Evolutionary conservation across 2,797 vertebrate species (phyloP).

Genomic region (Peromyscus melanophrys): DNA sequence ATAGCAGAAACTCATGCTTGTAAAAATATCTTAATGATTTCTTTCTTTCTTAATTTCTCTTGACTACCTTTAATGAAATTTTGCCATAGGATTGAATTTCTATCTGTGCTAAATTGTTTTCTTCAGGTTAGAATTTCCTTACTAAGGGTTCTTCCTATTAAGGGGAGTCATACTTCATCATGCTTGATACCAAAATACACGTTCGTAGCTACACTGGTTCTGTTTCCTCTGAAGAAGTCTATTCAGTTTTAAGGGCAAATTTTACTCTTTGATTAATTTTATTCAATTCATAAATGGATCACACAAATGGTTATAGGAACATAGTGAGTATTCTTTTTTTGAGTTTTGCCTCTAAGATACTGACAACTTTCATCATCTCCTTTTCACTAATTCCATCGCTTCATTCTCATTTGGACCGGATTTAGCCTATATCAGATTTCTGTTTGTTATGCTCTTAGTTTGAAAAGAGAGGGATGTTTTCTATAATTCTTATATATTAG

Average conservation of each 20-base stretch:
- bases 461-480: not conserved
- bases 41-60: not conserved
- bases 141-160: not conserved
- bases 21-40: not conserved
- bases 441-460: not conserved
- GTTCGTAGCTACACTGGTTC: not conserved
- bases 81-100: slow-evolving; percentile 38
- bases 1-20: not conserved
- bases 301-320: not conserved
- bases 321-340: not conserved
- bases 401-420: not conserved
- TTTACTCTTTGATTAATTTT: not conserved
- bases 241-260: not conserved
- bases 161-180: not conserved
- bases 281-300: slow-evolving; percentile 12
- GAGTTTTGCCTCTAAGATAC: not conserved
- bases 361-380: not conserved
- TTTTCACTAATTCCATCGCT: not conserved
- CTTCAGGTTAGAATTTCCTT: not conserved
- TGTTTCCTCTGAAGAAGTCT: not conserved
- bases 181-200: not conserved
- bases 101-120: slow-evolving; percentile 14
- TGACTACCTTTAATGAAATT: slow-evolving; percentile 18
- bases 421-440: not conserved
- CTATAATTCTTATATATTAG: not conserved